A percentile compares a stretch with the other conserved stretches of the same genome.
These are phyloP conservation scores for Lepisosteus osseus DNA, from an alignment of 2,113 vertebrate species.

Conservation along the genomic window DNA sequence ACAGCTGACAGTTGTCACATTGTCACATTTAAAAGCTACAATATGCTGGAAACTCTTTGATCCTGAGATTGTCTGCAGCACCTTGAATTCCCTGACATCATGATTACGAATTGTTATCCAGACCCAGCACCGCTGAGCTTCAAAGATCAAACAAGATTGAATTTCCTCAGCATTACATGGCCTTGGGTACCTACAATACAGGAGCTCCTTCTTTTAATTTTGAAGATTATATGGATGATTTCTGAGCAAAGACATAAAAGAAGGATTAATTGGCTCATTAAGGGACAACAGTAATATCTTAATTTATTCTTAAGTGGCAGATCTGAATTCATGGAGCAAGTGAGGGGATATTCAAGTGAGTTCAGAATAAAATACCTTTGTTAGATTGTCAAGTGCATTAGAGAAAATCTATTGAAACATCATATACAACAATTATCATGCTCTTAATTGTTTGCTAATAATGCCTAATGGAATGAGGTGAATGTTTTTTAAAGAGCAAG, in stretches of 20 bases:
- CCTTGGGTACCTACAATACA: conserved; percentile 19
- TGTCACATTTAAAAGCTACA: conserved; percentile 21
- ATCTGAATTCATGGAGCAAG: conserved; percentile 1
- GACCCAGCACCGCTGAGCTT: conserved; percentile 7
- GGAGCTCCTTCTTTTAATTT: conserved; percentile 15
- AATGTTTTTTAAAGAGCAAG: too few species aligned
- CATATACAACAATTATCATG: not conserved
- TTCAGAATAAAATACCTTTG: not conserved
- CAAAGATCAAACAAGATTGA: conserved; percentile 29
- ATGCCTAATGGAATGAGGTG: too few species aligned
- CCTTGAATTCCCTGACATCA: conserved; percentile 22
- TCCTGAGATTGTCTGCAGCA: conserved; percentile 19
- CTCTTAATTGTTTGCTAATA: too few species aligned
- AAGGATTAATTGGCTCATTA: conserved; percentile 15
- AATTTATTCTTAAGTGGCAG: conserved; percentile 4
- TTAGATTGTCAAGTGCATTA: not conserved
- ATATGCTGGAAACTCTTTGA: not conserved
- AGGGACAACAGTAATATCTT: conserved; percentile 1
- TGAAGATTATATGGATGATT: conserved; percentile 22
- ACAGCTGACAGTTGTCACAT: conserved; percentile 13
- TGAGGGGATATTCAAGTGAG: not conserved
- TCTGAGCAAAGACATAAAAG: conserved; percentile 21
- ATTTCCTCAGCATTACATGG: conserved; percentile 19
- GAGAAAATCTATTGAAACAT: not conserved
- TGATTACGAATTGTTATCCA: conserved; percentile 22